phyloP scores from a whole-genome alignment of 2,113 vertebrate genomes.

The Danio rerio region GRCz12tu NC_133197.1:38019001-38019500 shows the following conservation, averaged over 20 bases:
- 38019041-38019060: constrained; percentile 81
- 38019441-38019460: constrained; percentile 11
- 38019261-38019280: constrained; percentile 55
- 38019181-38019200: constrained; percentile 43
- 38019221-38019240: constrained; percentile 33
- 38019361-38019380: background rate
- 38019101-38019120: constrained; percentile 81
- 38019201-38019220: constrained; percentile 27
- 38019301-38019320: constrained; percentile 50
- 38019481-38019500: background rate
- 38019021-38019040: constrained; percentile 77
- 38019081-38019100: constrained; percentile 83
- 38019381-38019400: background rate
- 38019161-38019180: constrained; percentile 54
- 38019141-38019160: background rate
- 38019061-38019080: constrained; percentile 82
- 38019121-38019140: constrained; percentile 62
- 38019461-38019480: background rate
- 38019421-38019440: background rate
- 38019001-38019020: constrained; percentile 98
- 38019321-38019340: constrained; percentile 59
- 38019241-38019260: constrained; percentile 45
- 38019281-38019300: constrained; percentile 38
- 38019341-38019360: constrained; percentile 38
- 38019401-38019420: constrained; percentile 6